These are phyloP conservation scores for Iselma pallidipennis DNA, from an alignment of 2,888 invertebrate genomes.

Conservation along the genomic window DNA sequence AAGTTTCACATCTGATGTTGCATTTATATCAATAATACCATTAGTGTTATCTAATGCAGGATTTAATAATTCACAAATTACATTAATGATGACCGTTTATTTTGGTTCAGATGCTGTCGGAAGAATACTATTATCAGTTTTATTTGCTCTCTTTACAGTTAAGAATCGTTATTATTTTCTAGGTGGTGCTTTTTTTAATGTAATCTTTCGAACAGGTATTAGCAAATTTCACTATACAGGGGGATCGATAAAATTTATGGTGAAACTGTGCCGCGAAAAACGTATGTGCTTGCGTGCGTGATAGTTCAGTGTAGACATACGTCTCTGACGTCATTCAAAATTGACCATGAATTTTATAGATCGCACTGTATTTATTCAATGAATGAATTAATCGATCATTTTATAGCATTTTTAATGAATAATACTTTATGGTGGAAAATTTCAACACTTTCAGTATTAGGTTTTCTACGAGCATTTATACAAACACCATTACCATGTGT, in stretches of 20 bases:
- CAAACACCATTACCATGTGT: slow-evolving; percentile 73
- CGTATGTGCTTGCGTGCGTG: too few relatives aligned
- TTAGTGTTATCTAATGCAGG: slow-evolving; percentile 63
- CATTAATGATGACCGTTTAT: slow-evolving; percentile 70
- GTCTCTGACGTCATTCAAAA: too few relatives aligned
- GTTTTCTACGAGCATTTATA: slow-evolving; percentile 71
- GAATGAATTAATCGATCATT: background rate
- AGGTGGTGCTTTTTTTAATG: slow-evolving; percentile 66
- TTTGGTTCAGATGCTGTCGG: slow-evolving; percentile 71
- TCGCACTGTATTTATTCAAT: background rate
- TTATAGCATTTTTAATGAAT: slow-evolving; percentile 64
- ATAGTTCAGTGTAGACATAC: too few relatives aligned
- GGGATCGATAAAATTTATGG: too few relatives aligned
- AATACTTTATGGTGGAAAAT: slow-evolving; percentile 63
- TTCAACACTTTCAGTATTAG: slow-evolving; percentile 64
- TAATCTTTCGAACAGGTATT: slow-evolving; percentile 69
- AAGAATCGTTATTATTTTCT: slow-evolving; percentile 69
- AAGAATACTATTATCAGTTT: slow-evolving; percentile 64
- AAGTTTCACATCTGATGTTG: slow-evolving; percentile 69
- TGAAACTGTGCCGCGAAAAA: too few relatives aligned
- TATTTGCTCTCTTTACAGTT: slow-evolving; percentile 64
- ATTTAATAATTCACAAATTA: slow-evolving; percentile 64
- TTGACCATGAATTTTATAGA: too few relatives aligned
- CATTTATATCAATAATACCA: slow-evolving; percentile 72
- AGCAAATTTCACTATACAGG: too few relatives aligned